Percentiles rank a stretch among this genome's conserved stretches.
These are phyloP conservation scores for Crambe crambe DNA, from an alignment of 37 sponge, comb jelly and placozoan genomes.

Conservation along the genomic window DNA sequence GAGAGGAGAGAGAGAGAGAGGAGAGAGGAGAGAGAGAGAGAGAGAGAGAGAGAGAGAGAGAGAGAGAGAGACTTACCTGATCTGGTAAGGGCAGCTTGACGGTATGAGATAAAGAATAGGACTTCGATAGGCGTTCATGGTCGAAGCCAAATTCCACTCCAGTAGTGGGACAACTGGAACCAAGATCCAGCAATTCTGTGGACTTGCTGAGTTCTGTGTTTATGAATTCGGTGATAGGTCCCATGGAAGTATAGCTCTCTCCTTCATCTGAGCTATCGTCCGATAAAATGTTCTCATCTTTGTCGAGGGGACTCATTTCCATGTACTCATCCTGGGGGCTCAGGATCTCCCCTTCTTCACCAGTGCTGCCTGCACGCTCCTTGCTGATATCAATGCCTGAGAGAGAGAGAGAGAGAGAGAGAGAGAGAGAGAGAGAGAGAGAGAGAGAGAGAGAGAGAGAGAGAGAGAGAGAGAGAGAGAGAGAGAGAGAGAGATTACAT, in stretches of 20 bases:
- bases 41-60: conserved; percentile 25
- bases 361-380: neutral
- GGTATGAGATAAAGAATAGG: no score
- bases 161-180: neutral
- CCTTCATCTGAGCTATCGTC: neutral
- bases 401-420: conserved; percentile 3
- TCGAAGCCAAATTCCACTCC: neutral
- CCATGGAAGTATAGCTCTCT: neutral
- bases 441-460: conserved; percentile 10
- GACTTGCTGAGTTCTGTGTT: neutral
- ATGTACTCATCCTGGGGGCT: neutral
- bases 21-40: conserved; percentile 15
- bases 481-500: conserved; percentile 14
- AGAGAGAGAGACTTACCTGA: conserved; percentile 12
- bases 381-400: neutral
- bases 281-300: neutral
- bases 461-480: neutral
- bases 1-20: conserved; percentile 22
- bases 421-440: neutral
- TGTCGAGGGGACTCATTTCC: neutral
- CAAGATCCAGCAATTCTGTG: neutral
- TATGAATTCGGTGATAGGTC: neutral
- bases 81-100: no score
- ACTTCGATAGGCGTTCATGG: neutral
- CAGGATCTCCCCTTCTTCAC: neutral